Base-by-base conservation (phyloP, 2,888 invertebrate species). In the Drosophila borborema region DNA sequence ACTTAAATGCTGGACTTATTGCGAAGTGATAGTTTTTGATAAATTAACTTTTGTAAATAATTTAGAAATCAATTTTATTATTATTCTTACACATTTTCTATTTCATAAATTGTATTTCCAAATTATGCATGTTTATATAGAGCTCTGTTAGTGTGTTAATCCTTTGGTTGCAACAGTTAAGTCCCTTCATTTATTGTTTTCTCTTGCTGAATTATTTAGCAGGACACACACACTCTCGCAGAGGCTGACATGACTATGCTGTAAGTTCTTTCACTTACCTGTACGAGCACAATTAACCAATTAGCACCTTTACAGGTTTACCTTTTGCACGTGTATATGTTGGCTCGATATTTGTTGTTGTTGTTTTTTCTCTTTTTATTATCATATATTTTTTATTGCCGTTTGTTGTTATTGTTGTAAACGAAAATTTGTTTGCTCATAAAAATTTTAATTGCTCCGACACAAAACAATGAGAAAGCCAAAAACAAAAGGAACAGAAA, bases 361-460 rank as follows among this genome's bases (percentile, higher is more conserved):
- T 38, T 38, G 0, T 38, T 2, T 2, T 38, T 38, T 38, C 38
- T 38, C 71, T 80, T 72, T 76, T 76, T 83, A 71, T 82, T 74
- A 77, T 81, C 78, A 79, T 85, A n/a, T 60, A 18, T 48, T 60
- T 76, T 74, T 84, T 77, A 82, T 72, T 70, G 62, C 69, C 66
- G 73, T 79, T 81, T 75, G 77, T 69, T 80, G 70, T 70, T 71
- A 64, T 87, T 89, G 87, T 81, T 89, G 85, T 77, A 75, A 82
- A 74, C 68, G 82, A 84, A 72, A 85, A 87, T 80, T 85, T 85
- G 88, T 87, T 89, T 85, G 88, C 85, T 77, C 88, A 87, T 89
- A 85, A 85, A 89, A 87, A 88, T 89, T 85, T 85, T 85, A 89
- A 85, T 85, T 89, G 89, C 86, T 77, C 77, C 74, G 65, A 66